Base-by-base conservation (phyloP, 2,113 vertebrate genomes). In the Cynocephalus volans region DNA sequence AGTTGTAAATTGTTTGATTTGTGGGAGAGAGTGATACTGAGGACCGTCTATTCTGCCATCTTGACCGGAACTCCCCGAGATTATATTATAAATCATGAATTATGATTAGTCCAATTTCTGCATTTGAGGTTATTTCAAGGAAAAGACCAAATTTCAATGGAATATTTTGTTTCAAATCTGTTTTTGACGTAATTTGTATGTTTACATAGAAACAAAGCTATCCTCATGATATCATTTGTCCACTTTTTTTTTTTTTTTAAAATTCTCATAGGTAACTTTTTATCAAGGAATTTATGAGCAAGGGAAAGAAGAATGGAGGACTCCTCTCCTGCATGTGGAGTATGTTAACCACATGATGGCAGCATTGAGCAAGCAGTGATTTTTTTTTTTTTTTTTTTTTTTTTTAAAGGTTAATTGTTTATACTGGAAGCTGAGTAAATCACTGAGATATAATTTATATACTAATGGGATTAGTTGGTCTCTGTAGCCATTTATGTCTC, bases 111-210 rank as follows among this genome's bases (percentile, higher is more conserved):
- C 72, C 7, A 70, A 41, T 65, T 82, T 45, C 31, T 93, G 41
- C 7, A 11, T 54, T 93, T 88, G 67, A 77, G 17, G 15, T 82
- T 96, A n/a, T 56, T 77, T 93, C 62, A 90, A 75, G 80, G 64
- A 62, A 90, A 64, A 48, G 10, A 24, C 24, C 56, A 67, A n/a
- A 95, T 91, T 97, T 93, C 45, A 18, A 24, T 8, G 65, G 10
- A 76, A 70, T 48, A 28, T 72, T 92, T 90, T 86, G 31, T 48
- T 90, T 86, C 67, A 89, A 24, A 41, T 91, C 41, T 52, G 6
- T 92, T 84, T 82, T 28, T 73, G 26, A 73, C 14, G n/a, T 72
- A 5, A 76, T 52, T 84, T 62, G 6, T 45, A 8, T 95, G 19
- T 90, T 84, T 15, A 41, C 52, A 79, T n/a, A 85, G 88, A 85